Conservation (phyloP, 2,888 invertebrate genomes). For the Tanypteryx hageni region DNA sequence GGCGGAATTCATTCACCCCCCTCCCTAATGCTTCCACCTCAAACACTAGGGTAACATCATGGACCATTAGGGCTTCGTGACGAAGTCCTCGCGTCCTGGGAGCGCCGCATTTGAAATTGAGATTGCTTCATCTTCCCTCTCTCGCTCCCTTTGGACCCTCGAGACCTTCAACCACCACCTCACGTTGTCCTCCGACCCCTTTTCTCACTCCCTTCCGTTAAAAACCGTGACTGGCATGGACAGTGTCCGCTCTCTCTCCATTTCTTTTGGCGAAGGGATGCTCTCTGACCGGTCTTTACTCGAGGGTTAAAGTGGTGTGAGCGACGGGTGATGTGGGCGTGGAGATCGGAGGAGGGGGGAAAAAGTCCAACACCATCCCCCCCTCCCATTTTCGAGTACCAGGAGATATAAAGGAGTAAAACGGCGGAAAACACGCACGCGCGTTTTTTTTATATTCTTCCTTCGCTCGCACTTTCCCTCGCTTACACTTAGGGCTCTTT, state of each 20-base stretch:
- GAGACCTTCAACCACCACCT: not conserved
- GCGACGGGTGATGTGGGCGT: too few relatives aligned
- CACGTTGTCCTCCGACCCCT: not conserved
- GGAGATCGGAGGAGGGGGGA: not conserved
- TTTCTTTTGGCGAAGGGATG: not conserved
- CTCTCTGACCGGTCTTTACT: too few relatives aligned
- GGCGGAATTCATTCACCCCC: not conserved
- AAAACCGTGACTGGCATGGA: slow-evolving; percentile 37
- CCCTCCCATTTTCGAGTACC: not conserved
- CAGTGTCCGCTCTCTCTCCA: not conserved
- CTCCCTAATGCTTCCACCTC: slow-evolving; percentile 29
- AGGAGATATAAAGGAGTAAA: too few relatives aligned
- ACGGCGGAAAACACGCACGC: too few relatives aligned
- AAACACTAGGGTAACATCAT: slow-evolving; percentile 33
- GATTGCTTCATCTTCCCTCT: slow-evolving; percentile 5
- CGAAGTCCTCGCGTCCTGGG: not conserved
- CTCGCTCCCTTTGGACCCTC: not conserved
- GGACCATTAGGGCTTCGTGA: slow-evolving; percentile 43
- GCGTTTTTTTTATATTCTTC: too few relatives aligned
- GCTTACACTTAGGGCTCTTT: too few relatives aligned
- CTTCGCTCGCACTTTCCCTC: too few relatives aligned
- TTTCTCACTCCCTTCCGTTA: not conserved
- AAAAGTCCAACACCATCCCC: not conserved
- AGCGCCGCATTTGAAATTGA: slow-evolving; percentile 54
- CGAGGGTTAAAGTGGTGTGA: too few relatives aligned